Percentiles rank a stretch among this genome's conserved stretches.
These are phyloP conservation scores for Drosophila yakuba DNA, from an alignment of 1,140 invertebrate genomes.

Conservation along the genomic window DNA sequence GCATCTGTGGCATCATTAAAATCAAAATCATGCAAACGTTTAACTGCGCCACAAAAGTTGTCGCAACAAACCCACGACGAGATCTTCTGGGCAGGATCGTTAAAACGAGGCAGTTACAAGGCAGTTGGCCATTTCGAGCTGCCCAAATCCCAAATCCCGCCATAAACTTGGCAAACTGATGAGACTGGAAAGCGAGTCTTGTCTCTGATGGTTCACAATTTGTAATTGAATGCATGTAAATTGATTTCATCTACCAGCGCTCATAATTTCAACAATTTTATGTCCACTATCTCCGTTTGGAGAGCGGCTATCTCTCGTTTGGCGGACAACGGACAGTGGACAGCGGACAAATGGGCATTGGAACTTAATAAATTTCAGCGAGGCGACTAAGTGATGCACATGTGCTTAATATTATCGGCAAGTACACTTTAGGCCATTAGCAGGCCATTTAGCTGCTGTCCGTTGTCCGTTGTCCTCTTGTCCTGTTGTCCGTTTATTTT, in stretches of 20 bases:
- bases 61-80: constrained; percentile 52
- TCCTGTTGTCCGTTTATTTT: background rate
- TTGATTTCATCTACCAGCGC: constrained; percentile 67
- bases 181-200: constrained; percentile 11
- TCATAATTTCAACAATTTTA: constrained; percentile 42
- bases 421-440: constrained; percentile 83
- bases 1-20: constrained; percentile 69
- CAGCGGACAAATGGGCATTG: constrained; percentile 46
- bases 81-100: constrained; percentile 37
- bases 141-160: constrained; percentile 25
- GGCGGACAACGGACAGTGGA: constrained; percentile 18
- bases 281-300: constrained; percentile 12
- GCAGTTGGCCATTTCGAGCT: constrained; percentile 29
- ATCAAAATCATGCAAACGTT: constrained; percentile 83
- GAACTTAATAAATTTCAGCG: constrained; percentile 56
- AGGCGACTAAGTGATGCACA: constrained; percentile 55
- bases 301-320: constrained; percentile 33
- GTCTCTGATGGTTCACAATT: constrained; percentile 73
- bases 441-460: constrained; percentile 72
- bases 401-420: constrained; percentile 80
- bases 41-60: constrained; percentile 78
- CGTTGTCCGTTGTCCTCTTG: constrained; percentile 12
- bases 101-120: constrained; percentile 50
- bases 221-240: constrained; percentile 83
- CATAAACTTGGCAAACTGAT: constrained; percentile 39